Base-by-base conservation (phyloP, 2,113 vertebrate species). In the Ptilorrhoa leucosticta region DNA sequence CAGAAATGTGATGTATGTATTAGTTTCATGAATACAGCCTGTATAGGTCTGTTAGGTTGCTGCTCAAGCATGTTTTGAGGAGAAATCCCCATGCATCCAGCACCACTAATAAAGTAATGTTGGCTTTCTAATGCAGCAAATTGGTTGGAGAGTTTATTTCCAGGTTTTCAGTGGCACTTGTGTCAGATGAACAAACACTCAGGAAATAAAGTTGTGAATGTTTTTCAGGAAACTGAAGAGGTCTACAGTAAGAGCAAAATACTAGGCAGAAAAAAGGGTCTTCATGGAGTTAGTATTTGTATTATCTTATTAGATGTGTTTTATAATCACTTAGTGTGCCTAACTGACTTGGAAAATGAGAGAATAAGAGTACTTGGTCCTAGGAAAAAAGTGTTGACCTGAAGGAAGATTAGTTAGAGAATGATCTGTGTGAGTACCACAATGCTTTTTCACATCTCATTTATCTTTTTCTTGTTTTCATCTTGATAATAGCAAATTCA, bases 161-260 rank as follows among this genome's bases (percentile, higher is more conserved):
- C 12, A 0, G 0, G 5, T 24, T 61, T 69, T 78, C 39, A 24
- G 39, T 39, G 27, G 9, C 19, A 39, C n/a, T 73, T 40, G 9
- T 40, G 19, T 33, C 18, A 26, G 7, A 16, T 82, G 45, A 64
- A 58, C 6, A 15, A 69, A 57, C 13, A 89, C 6, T 4, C 21
- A 58, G 33, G 33, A 78, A 70, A 90, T 48, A 30, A 86, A 65
- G 18, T 3, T 69, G 31, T 13, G 33, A 69, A 57, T 40, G 16
- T 75, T 75, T 64, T 11, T 7, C 61, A 42, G 48, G 22, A 76
- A 89, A 68, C 8, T 53, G 45, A 80, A 65, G 37, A 92, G 8
- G 7, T 53, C 22, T 68, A 48, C 28, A 42, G 2, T 31, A 90
- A 65, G 11, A 30, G 19, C 7, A 63, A 83, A 85, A 79, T 45